phyloP scores from a whole-genome alignment of 2,888 invertebrate species.

The Aphelenchoides bicaudatus region DNA sequence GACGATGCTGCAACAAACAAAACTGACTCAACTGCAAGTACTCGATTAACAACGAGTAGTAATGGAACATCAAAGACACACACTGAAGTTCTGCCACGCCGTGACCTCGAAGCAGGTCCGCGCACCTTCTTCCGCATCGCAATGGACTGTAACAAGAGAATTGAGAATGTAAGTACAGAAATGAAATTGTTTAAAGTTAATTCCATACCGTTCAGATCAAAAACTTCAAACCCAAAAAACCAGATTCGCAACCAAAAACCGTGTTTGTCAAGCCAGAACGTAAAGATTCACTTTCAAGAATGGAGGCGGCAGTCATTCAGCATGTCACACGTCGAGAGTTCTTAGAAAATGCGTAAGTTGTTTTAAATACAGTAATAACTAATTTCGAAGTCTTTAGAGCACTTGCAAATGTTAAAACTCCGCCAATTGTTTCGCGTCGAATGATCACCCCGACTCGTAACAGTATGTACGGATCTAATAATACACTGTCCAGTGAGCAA shows the following conservation, averaged over 20 bases:
- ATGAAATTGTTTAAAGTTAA: not conserved
- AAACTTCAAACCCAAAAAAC: too few species aligned
- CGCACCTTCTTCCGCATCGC: constrained; percentile 8
- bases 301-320: constrained; percentile 1
- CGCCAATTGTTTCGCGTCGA: constrained; percentile 3
- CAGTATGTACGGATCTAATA: constrained; percentile 6
- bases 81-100: not conserved
- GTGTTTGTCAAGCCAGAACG: too few species aligned
- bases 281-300: not conserved
- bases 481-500: constrained; percentile 19
- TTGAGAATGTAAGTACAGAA: constrained; percentile 7
- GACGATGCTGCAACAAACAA: constrained; percentile 15
- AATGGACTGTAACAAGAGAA: constrained; percentile 7
- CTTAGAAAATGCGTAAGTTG: constrained; percentile 6
- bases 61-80: not conserved
- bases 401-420: too few species aligned
- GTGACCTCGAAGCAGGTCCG: not conserved
- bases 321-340: constrained; percentile 8
- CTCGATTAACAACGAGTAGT: not conserved
- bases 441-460: constrained; percentile 11
- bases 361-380: not conserved
- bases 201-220: not conserved
- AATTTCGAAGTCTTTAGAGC: not conserved
- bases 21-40: constrained; percentile 4
- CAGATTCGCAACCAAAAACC: too few species aligned